Evolutionary conservation across 2,888 invertebrate genomes (phyloP), one percentile per base, ranked within the genome.

Genomic region (Dexiosoma caninum): DNA sequence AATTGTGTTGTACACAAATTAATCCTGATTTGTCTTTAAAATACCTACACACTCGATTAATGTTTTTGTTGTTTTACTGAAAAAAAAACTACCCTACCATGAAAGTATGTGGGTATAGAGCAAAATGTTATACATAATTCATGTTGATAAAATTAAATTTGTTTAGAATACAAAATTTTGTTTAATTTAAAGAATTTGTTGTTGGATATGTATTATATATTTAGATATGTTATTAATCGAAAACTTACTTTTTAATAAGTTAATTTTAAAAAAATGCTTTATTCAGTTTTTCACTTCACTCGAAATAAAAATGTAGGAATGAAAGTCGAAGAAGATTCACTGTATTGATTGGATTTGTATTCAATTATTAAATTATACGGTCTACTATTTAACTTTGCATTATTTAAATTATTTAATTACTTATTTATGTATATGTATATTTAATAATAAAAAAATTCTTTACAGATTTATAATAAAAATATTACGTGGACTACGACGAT

Each of bases 51-150:
- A 66, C 37, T 16, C 66, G 27, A 14, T 32, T 74, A 55, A 66
- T 62, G 8, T 27, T 27, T 27, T 3, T 27, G 16, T 30, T 62
- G n/a, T 32, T 62, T 23, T 35, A 62, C 7, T 6, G 10, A 2
- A 23, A 35, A 51, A 71, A 35, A 51, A 71, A 82, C 71, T 72
- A 72, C 71, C 72, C 55, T 37, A 19, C 32, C 59, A n/a, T 71
- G 35, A 37, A 51, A 60, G 59, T 78, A 78, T 82, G 72, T 53
- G 77, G 76, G 71, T 74, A 81, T 81, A 78, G n/a, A n/a, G 82
- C 74, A 77, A 69, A 84, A 80, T 85, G 84, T 83, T 86, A 85
- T 86, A 85, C 84, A 85, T 85, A 86, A 85, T 83, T 85, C 83
- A 85, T 85, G 82, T 42, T 55, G 10, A 49, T 42, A 27, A 27